Base-by-base conservation (phyloP, 2,888 invertebrate species). In the Meteorus colon region DNA sequence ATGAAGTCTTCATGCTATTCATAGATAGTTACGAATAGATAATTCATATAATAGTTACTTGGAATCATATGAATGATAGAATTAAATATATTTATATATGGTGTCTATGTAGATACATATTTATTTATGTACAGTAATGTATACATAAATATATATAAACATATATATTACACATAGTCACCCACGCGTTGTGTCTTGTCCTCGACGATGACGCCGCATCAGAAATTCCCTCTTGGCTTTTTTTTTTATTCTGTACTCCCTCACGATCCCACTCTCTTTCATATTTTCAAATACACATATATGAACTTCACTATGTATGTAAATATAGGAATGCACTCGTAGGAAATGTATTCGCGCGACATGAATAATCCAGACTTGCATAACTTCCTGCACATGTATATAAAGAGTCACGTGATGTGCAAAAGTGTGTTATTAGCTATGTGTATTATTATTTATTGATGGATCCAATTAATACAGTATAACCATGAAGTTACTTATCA, bases 301-400 rank as follows among this genome's bases (percentile, higher is more conserved):
- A 65, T 37, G 5, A 3, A 41, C 19, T 24, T 2, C 4, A 51
- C 2, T 51, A 19, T 8, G n/a, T 19, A 55, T 55, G 10, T 19
- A 55, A 8, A 55, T 19, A 19, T 37, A 65, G 31, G 31, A 72
- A 72, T 69, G 68, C 72, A 80, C 59, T 76, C 74, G 77, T 76
- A 83, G 83, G 83, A 83, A 82, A 81, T 82, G 79, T 81, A 81
- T 81, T 79, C 79, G 73, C 74, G 74, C 80, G 79, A 79, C 81
- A 84, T 84, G 84, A 85, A 84, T 84, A 85, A 84, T 85, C 82
- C 80, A 84, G 78, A 78, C 82, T 85, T 84, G 84, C 81, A 82
- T 83, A 85, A 85, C 82, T 77, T 80, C 74, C 79, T 72, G 72
- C 48, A 67, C 59, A 34, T 60, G 48, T 60, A 48, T 71, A 72